A percentile compares a stretch with the other conserved stretches of the same genome.
Evolutionary conservation across 2,113 vertebrate genomes (phyloP).

Genomic region (Numenius arquata): DNA sequence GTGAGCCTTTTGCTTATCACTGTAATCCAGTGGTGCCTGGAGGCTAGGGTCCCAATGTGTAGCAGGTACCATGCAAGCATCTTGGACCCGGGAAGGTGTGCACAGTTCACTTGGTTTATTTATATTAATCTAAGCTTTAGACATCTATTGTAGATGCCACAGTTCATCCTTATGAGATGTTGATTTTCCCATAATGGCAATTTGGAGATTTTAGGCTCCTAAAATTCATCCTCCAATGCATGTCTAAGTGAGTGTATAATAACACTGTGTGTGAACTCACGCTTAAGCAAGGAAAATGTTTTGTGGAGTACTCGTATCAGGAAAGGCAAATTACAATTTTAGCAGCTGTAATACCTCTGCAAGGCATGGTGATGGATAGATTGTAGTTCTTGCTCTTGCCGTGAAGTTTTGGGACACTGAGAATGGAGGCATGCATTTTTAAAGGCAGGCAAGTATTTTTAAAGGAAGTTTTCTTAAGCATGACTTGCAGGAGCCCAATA

Average conservation of each 20-base stretch:
- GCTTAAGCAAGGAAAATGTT: background rate
- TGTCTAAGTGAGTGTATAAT: background rate
- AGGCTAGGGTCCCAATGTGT: background rate
- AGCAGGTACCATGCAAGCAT: background rate
- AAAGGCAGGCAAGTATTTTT: background rate
- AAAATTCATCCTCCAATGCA: background rate
- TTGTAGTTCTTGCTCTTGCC: background rate
- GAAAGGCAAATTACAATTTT: background rate
- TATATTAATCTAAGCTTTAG: background rate
- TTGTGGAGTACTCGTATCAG: background rate
- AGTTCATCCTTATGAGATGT: background rate
- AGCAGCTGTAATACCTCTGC: background rate
- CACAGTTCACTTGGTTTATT: background rate
- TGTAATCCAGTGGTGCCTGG: background rate
- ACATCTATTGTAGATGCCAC: background rate
- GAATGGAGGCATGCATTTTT: background rate
- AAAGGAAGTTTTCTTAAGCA: background rate
- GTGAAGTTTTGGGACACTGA: background rate
- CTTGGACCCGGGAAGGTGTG: background rate
- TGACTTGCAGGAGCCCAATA: background rate
- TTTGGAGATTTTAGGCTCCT: background rate
- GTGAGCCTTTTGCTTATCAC: background rate
- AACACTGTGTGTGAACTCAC: background rate
- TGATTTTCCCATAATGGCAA: background rate
- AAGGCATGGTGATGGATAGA: background rate